Base-by-base conservation (phyloP, 2,797 vertebrate genomes). In the Amazonetta brasiliensis region DNA sequence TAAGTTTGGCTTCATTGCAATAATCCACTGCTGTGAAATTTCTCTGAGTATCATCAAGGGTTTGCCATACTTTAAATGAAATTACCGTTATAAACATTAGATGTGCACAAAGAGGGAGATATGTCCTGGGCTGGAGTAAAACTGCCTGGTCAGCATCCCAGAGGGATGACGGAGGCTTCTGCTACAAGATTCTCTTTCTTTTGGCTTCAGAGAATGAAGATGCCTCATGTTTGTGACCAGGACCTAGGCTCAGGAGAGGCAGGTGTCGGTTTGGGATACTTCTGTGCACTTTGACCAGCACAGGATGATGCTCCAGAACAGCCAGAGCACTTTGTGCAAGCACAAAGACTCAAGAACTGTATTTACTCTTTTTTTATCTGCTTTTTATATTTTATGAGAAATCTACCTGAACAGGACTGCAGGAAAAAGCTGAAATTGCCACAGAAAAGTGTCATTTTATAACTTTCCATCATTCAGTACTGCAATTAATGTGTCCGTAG, bases 101-200 rank as follows among this genome's bases (percentile, higher is more conserved):
- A 20, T 54, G 1, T 28, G 6, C 33, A 1, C 31, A 2, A 35
- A 58, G 60, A 11, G 25, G 13, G 18, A 17, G 12, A 6, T 20
- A 3, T 5, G 12, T 11, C 50, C 78, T 19, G 43, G 44, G 44
- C 50, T 68, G 55, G 50, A 46, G 69, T 8, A 15, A 23, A 37
- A 39, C 44, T 58, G 44, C 10, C 4, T 5, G n/a, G 2, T 2
- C 3, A 52, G 26, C 12, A 31, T 52, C 35, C 50, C 5, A 1
- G 20, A 6, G 22, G 28, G 30, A n/a, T 30, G 17, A 12, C 17
- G 52, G 50, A 14, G 25, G 30, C 41, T 11, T 7, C 59, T 68
- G 79, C 7, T 13, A 18, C 2, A 2, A 26, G 74, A 5, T 9
- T n/a, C 33, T 33, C 8, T 12, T 15, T 23, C 46, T 0, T 0